phyloP scores from a whole-genome alignment of 53 echinoderm and acorn worm species.

The Holothuria scabra region DNA sequence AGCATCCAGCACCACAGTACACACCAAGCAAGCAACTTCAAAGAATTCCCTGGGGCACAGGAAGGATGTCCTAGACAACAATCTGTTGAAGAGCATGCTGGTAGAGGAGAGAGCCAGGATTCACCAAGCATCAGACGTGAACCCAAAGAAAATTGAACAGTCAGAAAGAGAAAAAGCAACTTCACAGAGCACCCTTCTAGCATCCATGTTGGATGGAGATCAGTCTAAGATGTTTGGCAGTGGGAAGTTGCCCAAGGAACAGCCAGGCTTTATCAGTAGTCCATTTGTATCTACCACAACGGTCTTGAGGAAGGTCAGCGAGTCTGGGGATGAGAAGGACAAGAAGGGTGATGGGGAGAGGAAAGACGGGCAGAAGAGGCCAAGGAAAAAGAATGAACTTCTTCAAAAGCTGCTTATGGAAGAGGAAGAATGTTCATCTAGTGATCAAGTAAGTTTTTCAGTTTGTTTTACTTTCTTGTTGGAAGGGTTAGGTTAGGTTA shows the following conservation, averaged over 20 bases:
- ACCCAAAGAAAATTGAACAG: slow-evolving; percentile 12
- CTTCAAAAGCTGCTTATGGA: slow-evolving; percentile 91
- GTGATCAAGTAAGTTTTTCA: slow-evolving; percentile 2
- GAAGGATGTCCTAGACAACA: slow-evolving; percentile 67
- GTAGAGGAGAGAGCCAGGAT: slow-evolving; percentile 43
- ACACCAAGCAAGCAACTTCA: slow-evolving; percentile 5
- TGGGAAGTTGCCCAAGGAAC: slow-evolving; percentile 85
- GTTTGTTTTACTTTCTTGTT: too few species aligned
- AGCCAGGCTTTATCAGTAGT: slow-evolving; percentile 90
- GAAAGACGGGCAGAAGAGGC: slow-evolving; percentile 11
- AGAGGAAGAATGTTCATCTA: slow-evolving; percentile 54
- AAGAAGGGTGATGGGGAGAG: slow-evolving; percentile 41
- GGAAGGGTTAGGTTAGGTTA: too few species aligned
- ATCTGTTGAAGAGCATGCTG: slow-evolving; percentile 57
- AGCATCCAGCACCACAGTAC: slow-evolving; percentile 12
- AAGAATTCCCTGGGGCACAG: slow-evolving; percentile 28
- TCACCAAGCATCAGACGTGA: not conserved
- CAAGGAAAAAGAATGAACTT: slow-evolving; percentile 79
- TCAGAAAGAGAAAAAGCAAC: slow-evolving; percentile 52
- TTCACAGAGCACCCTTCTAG: slow-evolving; percentile 65
- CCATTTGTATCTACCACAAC: slow-evolving; percentile 93
- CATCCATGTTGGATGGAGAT: slow-evolving; percentile 76
- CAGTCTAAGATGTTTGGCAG: slow-evolving; percentile 80
- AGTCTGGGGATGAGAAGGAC: slow-evolving; percentile 48
- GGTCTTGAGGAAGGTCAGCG: slow-evolving; percentile 65